Base-by-base conservation (phyloP, 2,113 vertebrate genomes). In the Thermophis baileyi region DNA sequence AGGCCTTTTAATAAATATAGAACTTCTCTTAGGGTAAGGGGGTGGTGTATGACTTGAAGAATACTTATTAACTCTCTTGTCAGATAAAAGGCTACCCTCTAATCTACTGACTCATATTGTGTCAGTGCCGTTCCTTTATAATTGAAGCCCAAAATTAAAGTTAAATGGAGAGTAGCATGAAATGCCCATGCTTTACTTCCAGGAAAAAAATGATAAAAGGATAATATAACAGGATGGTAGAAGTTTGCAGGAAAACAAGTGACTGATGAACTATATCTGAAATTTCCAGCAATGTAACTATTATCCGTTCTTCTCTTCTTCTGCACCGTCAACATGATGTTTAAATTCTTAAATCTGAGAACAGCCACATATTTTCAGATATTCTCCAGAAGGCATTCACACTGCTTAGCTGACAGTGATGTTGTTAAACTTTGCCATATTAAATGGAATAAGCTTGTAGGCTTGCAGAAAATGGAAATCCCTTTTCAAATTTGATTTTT, bases 111-210 rank as follows among this genome's bases (percentile, higher is more conserved):
- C 93, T 97, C 95, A 95, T 0, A 0, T 96, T 95, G 96, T 95
- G 96, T 93, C 94, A 94, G 87, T 92, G 94, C 89, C 89, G 88
- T 94, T 88, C 94, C 95, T 92, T 92, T 95, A 24, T 96, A 93
- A 95, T 96, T 96, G 94, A 94, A 95, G 92, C 90, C 92, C 95
- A 94, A 96, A 96, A 96, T 95, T 95, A 96, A 94, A 60, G 47
- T 93, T 95, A 95, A 95, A 91, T 92, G 55, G 94, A 94, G 94
- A 94, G 40, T 2, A 1, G 87, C 30, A 85, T 93, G 94, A 93
- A 91, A 90, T 95, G 50, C n/a, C 69, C 0, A 1, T 94, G 90
- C 81, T 92, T 96, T 93, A 91, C 89, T 94, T 91, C 94, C 94
- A 89, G 93, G 93, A 91, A 81, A 88, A 3, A 35, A 44, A 20